phyloP scores from a whole-genome alignment of 1,140 invertebrate genomes.

The Diabrotica undecimpunctata region DNA sequence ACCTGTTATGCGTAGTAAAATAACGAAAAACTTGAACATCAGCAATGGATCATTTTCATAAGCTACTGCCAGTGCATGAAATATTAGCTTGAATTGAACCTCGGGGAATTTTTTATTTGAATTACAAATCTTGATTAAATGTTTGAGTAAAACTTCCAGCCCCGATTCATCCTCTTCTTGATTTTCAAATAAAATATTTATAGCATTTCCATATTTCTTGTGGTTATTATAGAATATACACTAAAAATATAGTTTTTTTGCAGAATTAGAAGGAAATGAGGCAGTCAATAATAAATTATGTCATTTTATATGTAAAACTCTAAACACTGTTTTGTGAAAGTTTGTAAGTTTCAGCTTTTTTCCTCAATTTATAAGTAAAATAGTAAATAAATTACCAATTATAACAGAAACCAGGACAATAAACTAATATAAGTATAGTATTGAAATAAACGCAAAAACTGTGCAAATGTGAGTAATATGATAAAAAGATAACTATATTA shows the following conservation, averaged over 20 bases:
- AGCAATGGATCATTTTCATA: conserved; percentile 27
- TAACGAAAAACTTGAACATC: conserved; percentile 34
- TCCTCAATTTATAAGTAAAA: no score
- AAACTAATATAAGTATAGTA: no score
- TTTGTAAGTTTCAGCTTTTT: no score
- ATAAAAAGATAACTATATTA: no score
- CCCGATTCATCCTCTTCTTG: conserved; percentile 18
- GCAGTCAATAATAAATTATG: no score
- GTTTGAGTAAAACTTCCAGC: conserved; percentile 28
- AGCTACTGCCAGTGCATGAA: conserved; percentile 28
- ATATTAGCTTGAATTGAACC: conserved; percentile 33
- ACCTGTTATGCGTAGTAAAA: conserved; percentile 32
- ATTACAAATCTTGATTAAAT: conserved; percentile 18
- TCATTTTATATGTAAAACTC: no score
- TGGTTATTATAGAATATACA: conserved; percentile 30
- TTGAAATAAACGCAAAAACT: no score
- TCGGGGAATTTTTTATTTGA: conserved; percentile 9
- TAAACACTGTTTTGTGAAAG: no score
- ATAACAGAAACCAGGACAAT: no score
- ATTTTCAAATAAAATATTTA: conserved; percentile 27
- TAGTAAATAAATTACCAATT: no score
- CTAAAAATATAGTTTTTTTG: conserved; percentile 21
- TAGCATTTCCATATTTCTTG: conserved; percentile 26
- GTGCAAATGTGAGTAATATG: no score
- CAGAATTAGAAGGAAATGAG: no score